Evolutionary conservation across 2,888 invertebrate genomes (phyloP).

Genomic region (Axea sp.): DNA sequence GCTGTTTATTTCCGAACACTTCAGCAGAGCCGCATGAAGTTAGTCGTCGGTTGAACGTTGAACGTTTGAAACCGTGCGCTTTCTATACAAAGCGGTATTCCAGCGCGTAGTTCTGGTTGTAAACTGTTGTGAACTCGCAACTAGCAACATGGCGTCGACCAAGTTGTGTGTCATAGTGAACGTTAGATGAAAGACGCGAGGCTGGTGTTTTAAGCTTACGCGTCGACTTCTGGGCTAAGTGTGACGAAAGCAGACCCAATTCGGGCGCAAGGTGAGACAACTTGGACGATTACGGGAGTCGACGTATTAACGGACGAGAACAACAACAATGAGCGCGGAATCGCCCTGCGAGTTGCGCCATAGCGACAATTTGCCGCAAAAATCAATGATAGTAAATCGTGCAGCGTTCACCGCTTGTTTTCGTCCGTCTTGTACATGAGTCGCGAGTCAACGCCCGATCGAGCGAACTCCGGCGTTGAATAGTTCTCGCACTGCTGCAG

Average conservation of each 20-base stretch:
- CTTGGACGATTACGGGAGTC: neutral
- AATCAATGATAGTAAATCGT: conserved; percentile 55
- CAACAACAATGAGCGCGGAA: conserved; percentile 16
- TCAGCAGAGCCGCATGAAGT: too few species aligned
- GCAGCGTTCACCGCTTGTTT: conserved; percentile 19
- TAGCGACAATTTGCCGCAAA: conserved; percentile 55
- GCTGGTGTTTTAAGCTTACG: conserved; percentile 5
- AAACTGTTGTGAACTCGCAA: conserved; percentile 37
- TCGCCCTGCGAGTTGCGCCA: conserved; percentile 45
- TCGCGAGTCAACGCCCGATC: neutral
- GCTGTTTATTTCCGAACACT: too few species aligned
- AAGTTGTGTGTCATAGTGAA: conserved; percentile 59
- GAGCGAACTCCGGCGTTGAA: neutral
- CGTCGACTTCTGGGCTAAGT: conserved; percentile 6
- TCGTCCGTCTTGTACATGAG: neutral
- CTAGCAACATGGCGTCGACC: conserved; percentile 59
- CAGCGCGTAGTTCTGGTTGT: conserved; percentile 9
- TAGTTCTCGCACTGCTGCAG: conserved; percentile 3
- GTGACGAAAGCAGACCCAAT: neutral
- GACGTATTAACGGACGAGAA: neutral
- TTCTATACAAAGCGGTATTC: too few species aligned
- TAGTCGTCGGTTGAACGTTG: too few species aligned
- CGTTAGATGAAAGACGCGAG: conserved; percentile 41
- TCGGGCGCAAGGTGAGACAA: conserved; percentile 1
- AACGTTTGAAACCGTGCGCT: too few species aligned